Conservation (phyloP, 1,140 invertebrate genomes). For the Acarapis woodi region DNA sequence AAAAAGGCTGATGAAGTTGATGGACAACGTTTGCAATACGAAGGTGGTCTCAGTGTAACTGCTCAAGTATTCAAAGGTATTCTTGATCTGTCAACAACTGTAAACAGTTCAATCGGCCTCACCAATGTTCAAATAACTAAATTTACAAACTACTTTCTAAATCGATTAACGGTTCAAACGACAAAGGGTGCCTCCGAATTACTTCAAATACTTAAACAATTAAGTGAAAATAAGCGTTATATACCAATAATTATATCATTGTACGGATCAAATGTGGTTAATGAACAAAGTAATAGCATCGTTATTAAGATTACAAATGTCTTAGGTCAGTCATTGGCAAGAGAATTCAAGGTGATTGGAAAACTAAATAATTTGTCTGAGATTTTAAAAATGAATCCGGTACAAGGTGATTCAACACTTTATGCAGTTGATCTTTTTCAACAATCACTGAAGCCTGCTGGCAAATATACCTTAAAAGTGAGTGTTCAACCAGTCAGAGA, state of each 20-base stretch:
- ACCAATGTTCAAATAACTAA: constrained; percentile 40
- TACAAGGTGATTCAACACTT: constrained; percentile 26
- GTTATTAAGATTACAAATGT: constrained; percentile 47
- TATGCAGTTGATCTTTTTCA: constrained; percentile 49
- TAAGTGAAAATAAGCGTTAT: constrained; percentile 32
- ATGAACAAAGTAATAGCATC: constrained; percentile 33
- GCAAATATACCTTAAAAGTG: constrained; percentile 48
- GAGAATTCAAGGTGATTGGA: constrained; percentile 24
- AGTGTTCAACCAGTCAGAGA: constrained; percentile 27
- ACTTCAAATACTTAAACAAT: constrained; percentile 38
- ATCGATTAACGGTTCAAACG: constrained; percentile 57
- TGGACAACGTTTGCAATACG: constrained; percentile 44
- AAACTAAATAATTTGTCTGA: constrained; percentile 39
- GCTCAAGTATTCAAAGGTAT: constrained; percentile 38
- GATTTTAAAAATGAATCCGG: constrained; percentile 32
- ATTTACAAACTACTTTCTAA: constrained; percentile 65
- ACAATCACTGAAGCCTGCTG: constrained; percentile 36
- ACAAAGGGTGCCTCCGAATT: constrained; percentile 46
- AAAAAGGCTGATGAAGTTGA: constrained; percentile 84
- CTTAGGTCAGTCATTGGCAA: constrained; percentile 38
- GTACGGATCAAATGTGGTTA: constrained; percentile 35
- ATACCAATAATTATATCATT: constrained; percentile 45
- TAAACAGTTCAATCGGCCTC: constrained; percentile 34
- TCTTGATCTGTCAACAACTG: constrained; percentile 32
- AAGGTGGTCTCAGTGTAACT: constrained; percentile 44